phyloP scores from a whole-genome alignment of 2,888 invertebrate genomes.

The Julus scandinavius region DNA sequence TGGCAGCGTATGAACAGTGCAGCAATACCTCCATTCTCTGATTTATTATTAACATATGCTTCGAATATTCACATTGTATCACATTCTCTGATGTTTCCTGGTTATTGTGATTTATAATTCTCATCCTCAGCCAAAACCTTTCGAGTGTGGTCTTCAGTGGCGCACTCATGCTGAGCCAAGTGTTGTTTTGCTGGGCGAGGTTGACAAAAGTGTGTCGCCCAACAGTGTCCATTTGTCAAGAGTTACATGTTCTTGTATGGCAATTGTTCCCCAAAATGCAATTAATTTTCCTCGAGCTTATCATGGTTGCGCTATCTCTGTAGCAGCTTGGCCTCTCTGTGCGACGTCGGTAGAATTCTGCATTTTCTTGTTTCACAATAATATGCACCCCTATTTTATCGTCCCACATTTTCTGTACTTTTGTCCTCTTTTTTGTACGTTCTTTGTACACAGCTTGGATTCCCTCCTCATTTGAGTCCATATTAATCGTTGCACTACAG shows the following conservation, averaged over 20 bases:
- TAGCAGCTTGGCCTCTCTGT: background rate
- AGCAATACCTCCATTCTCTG: background rate
- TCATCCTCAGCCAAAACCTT: background rate
- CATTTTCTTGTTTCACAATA: conserved; percentile 41
- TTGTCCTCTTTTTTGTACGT: conserved; percentile 1
- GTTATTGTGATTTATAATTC: background rate
- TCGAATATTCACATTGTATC: background rate
- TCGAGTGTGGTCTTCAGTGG: conserved; percentile 19
- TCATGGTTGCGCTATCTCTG: conserved; percentile 20
- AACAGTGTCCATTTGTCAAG: conserved; percentile 28
- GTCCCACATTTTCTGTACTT: conserved; percentile 45
- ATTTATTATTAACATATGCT: background rate
- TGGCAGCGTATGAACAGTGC: too few relatives aligned
- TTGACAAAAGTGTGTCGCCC: conserved; percentile 31
- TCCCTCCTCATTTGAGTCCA: background rate
- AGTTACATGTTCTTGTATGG: conserved; percentile 7
- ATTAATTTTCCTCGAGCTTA: conserved; percentile 47
- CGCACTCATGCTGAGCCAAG: conserved; percentile 8
- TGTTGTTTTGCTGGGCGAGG: background rate
- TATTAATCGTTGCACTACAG: conserved; percentile 18
- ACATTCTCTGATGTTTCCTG: background rate
- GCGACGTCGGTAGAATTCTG: background rate
- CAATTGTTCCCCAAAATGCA: conserved; percentile 48
- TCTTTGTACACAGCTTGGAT: background rate
- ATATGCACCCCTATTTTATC: conserved; percentile 34